Evolutionary conservation across 2,797 vertebrate genomes (phyloP), one percentile per base, ranked within the genome.

Genomic region (Premnoplex brunnescens): DNA sequence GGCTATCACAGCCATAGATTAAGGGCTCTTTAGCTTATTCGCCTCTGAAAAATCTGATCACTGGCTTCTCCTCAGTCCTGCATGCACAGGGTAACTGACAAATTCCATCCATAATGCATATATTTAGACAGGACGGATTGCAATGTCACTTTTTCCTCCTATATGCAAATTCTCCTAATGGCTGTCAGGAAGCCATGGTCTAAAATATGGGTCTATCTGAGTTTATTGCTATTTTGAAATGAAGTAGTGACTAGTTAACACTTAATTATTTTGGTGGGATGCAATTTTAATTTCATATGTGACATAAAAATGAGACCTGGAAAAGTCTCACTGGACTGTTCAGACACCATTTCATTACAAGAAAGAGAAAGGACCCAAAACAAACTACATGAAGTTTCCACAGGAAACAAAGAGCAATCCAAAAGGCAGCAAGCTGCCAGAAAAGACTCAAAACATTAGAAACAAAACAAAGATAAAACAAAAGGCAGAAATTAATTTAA

Each of bases 361-460:
- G 22, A 17, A 69, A 64, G 78, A 82, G 39, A 93, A 96, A 91
- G 39, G 39, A 85, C 89, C 48, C 17, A 56, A 94, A 96, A 94
- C 55, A 92, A 91, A 60, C 27, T 46, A 30, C 34, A 1, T 32
- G 27, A 85, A 92, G 21, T 95, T 95, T 95, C 92, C 94, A 94
- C n/a, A 16, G 93, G 92, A 96, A 96, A 60, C 24, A 87, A 83
- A 95, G 86, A 85, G 91, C 46, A 93, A 85, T 93, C 37, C 15
- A n/a, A 87, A 95, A 74, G 71, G 52, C 71, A 92, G 52, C 14
- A 63, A 91, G 44, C 41, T 95, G 71, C 93, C 88, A 95, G 59
- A 64, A 96, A 90, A 62, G 22, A 56, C 46, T 92, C 48, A 82
- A 76, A 93, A 93, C 36, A 54, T 71, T 34, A 6, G 5, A 85